phyloP scores from a whole-genome alignment of 2,888 invertebrate genomes.

The Pachymerium ferrugineum region DNA sequence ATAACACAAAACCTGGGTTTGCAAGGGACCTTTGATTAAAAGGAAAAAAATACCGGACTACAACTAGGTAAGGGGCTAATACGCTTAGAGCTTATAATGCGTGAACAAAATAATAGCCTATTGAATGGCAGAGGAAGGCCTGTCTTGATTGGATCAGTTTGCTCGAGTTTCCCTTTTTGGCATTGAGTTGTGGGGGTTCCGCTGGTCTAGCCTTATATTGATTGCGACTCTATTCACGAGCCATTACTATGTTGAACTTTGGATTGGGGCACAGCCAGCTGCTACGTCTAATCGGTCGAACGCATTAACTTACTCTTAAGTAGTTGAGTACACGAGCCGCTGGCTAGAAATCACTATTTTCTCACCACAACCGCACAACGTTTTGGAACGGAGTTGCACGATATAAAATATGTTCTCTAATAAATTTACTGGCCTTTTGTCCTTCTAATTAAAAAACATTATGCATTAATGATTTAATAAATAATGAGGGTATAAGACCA shows the following conservation, averaged over 20 bases:
- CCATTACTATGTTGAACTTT: slow-evolving; percentile 22
- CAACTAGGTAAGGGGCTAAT: neutral
- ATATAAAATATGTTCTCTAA: no score
- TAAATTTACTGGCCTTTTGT: no score
- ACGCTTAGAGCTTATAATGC: slow-evolving; percentile 11
- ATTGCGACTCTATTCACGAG: slow-evolving; percentile 1
- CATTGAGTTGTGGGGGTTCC: slow-evolving; percentile 11
- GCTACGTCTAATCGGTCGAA: slow-evolving; percentile 19
- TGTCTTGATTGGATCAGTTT: slow-evolving; percentile 18
- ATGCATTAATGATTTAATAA: no score
- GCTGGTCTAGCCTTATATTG: neutral
- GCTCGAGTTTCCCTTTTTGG: slow-evolving; percentile 22
- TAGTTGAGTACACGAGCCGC: slow-evolving; percentile 1
- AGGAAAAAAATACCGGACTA: neutral
- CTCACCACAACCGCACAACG: no score
- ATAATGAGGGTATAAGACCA: no score
- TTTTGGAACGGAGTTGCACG: no score
- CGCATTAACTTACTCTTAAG: slow-evolving; percentile 24
- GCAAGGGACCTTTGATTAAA: slow-evolving; percentile 9
- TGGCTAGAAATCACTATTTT: slow-evolving; percentile 10
- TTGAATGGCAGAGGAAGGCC: neutral
- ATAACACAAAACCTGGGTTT: neutral
- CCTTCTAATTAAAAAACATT: no score
- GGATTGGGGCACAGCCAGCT: slow-evolving; percentile 19
- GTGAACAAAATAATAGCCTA: slow-evolving; percentile 7